Percentiles rank a stretch among this genome's conserved stretches.
Conservation (phyloP, 2,797 vertebrate genomes). For the Paguma larvata region DNA sequence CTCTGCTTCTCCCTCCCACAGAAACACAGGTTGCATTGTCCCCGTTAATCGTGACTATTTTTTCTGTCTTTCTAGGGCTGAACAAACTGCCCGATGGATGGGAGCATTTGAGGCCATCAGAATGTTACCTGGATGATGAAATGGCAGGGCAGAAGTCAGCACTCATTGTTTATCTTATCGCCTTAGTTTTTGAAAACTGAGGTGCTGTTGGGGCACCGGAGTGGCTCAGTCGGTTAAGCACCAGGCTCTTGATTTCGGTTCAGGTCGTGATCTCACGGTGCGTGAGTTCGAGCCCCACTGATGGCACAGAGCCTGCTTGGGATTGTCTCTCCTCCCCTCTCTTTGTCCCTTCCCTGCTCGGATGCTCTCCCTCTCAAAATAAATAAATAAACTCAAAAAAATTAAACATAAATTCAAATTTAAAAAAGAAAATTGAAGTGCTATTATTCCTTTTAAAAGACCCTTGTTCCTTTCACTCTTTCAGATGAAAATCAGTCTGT, state of each 20-base stretch:
- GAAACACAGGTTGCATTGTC: not conserved
- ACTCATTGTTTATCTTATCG: not conserved
- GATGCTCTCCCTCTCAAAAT: not conserved
- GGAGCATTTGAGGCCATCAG: not conserved
- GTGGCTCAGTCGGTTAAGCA: no score
- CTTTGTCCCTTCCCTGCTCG: not conserved
- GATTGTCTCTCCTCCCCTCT: not conserved
- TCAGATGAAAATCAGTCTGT: not conserved
- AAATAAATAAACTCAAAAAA: no score
- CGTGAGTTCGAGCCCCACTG: fast-evolving
- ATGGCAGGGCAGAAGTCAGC: fast-evolving
- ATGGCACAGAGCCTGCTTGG: no score
- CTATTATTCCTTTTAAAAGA: no score
- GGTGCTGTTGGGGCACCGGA: no score
- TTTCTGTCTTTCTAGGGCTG: not conserved
- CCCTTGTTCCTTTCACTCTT: not conserved
- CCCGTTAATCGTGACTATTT: no score
- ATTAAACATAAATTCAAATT: no score
- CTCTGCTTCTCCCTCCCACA: not conserved
- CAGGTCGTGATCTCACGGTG: no score
- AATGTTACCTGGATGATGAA: not conserved
- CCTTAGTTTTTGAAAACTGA: not conserved
- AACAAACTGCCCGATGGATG: not conserved
- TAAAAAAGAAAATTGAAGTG: not conserved
- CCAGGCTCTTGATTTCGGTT: no score